Base-by-base conservation (phyloP, 2,888 invertebrate genomes). In the Drepanosiphum platanoidis region DNA sequence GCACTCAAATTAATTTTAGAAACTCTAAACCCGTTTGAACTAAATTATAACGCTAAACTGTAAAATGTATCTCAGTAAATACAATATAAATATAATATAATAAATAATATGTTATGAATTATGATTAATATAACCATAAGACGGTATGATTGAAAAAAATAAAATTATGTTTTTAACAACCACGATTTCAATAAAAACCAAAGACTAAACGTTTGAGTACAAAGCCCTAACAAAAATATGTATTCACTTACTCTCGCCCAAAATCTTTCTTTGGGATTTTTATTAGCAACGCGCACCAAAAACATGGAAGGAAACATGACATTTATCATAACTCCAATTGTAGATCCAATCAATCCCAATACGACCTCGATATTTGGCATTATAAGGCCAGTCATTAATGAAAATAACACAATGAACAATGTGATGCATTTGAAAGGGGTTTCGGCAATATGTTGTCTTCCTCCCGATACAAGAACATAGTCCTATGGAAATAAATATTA, bases 321-420 rank as follows among this genome's bases (percentile, higher is more conserved):
- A 88, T 98, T 98, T 87, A 99, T 94, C 87, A 96, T 92, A 22
- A 97, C 95, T 0, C 99, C 99, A 88, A 98, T 97, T 0, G 98
- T 98, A 1, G 98, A 96, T 0, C 99, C 99, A 61, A 97, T 94
- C 58, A 99, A 91, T 0, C 98, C 98, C 86, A 99, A 92, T 83
- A 99, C 96, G 88, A 98, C 92, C 91, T 99, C 97, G 86, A 97
- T 96, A 89, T 96, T 97, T 27, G 99, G 99, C 88, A 98, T 94
- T 87, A 97, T 90, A 79, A 99, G 92, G 22, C 97, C 97, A 86
- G 95, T 92, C 86, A 93, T 90, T 78, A 98, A 91, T 0, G 97
- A 94, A 32, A 93, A 91, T 0, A 92, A 90, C 0, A 99, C 93
- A 87, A 98, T 95, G 30, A 92, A 90, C 18, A 95, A 90, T 0